Base-by-base conservation (phyloP, 2,888 invertebrate genomes). In the Torymus tubicola region DNA sequence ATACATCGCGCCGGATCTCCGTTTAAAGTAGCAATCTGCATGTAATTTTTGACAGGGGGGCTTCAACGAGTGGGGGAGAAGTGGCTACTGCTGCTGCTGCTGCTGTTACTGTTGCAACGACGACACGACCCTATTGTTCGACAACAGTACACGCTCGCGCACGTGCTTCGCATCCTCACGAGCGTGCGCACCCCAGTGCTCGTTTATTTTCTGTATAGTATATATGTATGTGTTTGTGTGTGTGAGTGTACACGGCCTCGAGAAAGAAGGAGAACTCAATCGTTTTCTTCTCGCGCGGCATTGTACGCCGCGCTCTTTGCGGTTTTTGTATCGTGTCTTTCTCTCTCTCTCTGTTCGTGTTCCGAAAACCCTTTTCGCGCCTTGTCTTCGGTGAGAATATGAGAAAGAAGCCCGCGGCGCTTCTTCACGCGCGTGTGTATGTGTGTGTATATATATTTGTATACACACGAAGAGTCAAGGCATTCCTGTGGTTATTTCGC, bases 321-420 rank as follows among this genome's bases (percentile, higher is more conserved):
- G 42, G 42, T 42, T 42, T 42, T 42, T 42, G 42, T 42, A 42
- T 42, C 42, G 42, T 42, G 42, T 42, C 8, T 42, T 8, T 42
- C 8, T 42, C 42, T 42, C 10, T 42, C 8, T 42, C 31, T 31
- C 31, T 31, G 5, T 31, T 8, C 42, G 42, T 42, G 42, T 42
- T 42, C 13, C 53, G 52, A 64, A 72, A 73, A 64, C 63, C 73
- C 64, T 64, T 73, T 73, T 73, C 31, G 63, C 73, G 73, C 64
- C 55, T 53, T 13, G 18, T 31, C 31, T 68, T 11, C 13, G 5
- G 14, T 55, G 24, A 21, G 14, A 16, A 55, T 18, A 55, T 18
- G 42, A 70, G 55, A 60, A 50, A 72, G 55, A 18, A 50, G 16
- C n/a, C 64, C 55, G 31, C 31, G 8, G 60, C 71, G 16, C 14